Evolutionary conservation across 2,888 invertebrate species (phyloP).

Genomic region (Girardia tigrina): DNA sequence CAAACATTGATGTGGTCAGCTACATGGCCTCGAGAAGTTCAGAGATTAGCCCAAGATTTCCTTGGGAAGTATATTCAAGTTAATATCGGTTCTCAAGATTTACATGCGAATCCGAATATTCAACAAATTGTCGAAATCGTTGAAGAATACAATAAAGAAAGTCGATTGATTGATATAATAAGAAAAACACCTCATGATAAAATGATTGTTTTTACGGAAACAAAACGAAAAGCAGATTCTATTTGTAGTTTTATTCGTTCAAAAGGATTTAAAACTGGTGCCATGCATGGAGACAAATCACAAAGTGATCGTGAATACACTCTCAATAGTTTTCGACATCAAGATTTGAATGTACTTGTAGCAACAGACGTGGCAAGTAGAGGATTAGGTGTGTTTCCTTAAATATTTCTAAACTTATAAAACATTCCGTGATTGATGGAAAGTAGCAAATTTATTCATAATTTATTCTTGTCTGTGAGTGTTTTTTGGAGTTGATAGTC

Average conservation of each 20-base stretch:
- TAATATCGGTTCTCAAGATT: slow-evolving; percentile 84
- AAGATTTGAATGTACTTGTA: slow-evolving; percentile 70
- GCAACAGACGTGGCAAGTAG: slow-evolving; percentile 89
- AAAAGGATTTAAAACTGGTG: slow-evolving; percentile 60
- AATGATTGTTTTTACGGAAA: slow-evolving; percentile 91
- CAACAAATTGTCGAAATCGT: slow-evolving; percentile 77
- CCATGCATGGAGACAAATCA: slow-evolving; percentile 86
- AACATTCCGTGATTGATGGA: no score
- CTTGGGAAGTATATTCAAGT: slow-evolving; percentile 83
- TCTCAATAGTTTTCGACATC: slow-evolving; percentile 62
- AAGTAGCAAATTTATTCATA: no score
- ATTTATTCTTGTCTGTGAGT: no score
- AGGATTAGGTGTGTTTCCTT: slow-evolving; percentile 62
- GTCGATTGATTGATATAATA: slow-evolving; percentile 3
- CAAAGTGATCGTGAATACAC: slow-evolving; percentile 86
- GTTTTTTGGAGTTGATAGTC: no score
- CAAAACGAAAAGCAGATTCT: slow-evolving; percentile 84
- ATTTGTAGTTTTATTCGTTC: slow-evolving; percentile 67
- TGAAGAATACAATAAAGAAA: slow-evolving; percentile 28
- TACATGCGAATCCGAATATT: slow-evolving; percentile 90
- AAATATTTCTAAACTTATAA: no score
- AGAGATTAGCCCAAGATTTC: slow-evolving; percentile 83
- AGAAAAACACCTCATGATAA: slow-evolving; percentile 70
- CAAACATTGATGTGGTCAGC: slow-evolving; percentile 98
- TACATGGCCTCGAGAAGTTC: slow-evolving; percentile 97